phyloP scores from a whole-genome alignment of 2,888 invertebrate genomes.

The Drosophila longiperda region DNA sequence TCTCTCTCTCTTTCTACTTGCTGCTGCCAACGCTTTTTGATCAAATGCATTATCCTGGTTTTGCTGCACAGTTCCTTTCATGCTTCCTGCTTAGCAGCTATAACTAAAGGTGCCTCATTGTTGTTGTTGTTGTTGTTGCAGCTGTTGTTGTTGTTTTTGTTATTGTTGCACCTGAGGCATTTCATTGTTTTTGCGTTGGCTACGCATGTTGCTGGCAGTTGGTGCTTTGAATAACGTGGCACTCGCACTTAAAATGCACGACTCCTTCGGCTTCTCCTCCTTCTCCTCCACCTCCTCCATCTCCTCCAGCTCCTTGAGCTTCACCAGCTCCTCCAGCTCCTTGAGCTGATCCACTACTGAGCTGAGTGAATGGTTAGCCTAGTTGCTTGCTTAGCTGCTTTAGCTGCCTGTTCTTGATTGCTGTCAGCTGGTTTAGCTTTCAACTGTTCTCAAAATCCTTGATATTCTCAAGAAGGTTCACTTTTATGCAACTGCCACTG shows the following conservation, averaged over 20 bases:
- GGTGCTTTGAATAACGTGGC: constrained; percentile 44
- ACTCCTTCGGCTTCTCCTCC: background rate
- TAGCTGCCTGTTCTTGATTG: constrained; percentile 51
- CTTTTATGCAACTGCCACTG: background rate
- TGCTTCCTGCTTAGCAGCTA: constrained; percentile 57
- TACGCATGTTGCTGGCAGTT: constrained; percentile 69
- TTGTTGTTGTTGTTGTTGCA: constrained; percentile 3
- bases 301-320: background rate
- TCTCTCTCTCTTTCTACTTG: background rate
- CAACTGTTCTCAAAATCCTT: background rate
- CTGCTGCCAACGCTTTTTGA: constrained; percentile 50
- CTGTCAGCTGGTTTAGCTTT: constrained; percentile 16
- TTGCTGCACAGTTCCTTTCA: constrained; percentile 15
- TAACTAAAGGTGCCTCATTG: constrained; percentile 40
- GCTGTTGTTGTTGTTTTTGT: background rate
- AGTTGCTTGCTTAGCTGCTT: constrained; percentile 16
- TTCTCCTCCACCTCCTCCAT: background rate
- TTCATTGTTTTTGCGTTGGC: constrained; percentile 66
- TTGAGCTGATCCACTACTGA: background rate
- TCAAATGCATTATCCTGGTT: constrained; percentile 67
- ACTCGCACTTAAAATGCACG: constrained; percentile 48
- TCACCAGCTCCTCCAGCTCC: background rate
- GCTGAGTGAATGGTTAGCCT: constrained; percentile 5
- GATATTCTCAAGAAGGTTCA: constrained; percentile 8
- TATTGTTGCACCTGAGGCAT: constrained; percentile 58